Base-by-base conservation (phyloP, 2,888 invertebrate species). In the Seira ritae region DNA sequence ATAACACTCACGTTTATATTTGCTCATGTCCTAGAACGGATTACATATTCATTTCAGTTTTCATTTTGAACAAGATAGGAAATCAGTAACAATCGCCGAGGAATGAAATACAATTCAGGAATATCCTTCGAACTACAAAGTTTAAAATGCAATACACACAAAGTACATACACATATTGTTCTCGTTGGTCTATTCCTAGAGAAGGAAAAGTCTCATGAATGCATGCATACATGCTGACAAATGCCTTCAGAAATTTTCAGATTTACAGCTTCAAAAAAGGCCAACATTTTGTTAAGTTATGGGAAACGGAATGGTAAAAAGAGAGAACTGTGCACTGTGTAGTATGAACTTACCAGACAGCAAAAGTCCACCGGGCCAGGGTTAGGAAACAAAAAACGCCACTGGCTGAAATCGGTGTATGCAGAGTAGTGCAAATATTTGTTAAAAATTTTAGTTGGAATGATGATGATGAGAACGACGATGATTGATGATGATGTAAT, bases 401-500 rank as follows among this genome's bases (percentile, higher is more conserved):
- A 55, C 55, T 17, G 55, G 55, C 17, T 8, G 55, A 55, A 31
- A 31, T 31, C 15, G 3, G 15, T 55, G 55, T 55, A 17, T 55
- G 55, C 15, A 55, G 31, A 31, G 55, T 17, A 55, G 55, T 22
- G 12, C 23, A 71, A 71, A 71, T 71, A 71, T 71, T 71, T 71
- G 71, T 71, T 31, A 50, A 71, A 55, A 71, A 55, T 8, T 55
- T 15, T 55, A 55, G 46, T 50, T 71, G 71, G 55, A 71, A 71
- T 71, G 71, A 12, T 71, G 71, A 23, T 22, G 71, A 50, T 50
- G 55, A 67, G 6, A 3, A 15, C 2, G 67, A 23, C 19, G 71
- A 46, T 71, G 71, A 71, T 71, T 46, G 71, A 71, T 71, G 71
- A 71, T 50, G 71, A 71, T 71, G 50, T 19, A 55, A 55, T 55